These are phyloP conservation scores for Synanthedon andrenaeformis DNA, from an alignment of 2,888 invertebrate species.

Conservation along the genomic window DNA sequence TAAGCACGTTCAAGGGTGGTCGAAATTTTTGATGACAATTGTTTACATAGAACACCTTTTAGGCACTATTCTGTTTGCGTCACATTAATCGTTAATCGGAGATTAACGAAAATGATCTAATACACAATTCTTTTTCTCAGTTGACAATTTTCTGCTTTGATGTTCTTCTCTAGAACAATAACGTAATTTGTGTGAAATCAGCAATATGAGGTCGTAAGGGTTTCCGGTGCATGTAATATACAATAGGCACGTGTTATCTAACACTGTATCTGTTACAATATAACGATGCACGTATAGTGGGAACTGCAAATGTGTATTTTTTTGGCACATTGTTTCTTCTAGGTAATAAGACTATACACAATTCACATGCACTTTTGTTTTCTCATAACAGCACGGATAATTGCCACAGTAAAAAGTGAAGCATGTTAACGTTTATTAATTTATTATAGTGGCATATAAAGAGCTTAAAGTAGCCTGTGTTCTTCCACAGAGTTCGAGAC, in stretches of 20 bases:
- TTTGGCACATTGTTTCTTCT: not conserved
- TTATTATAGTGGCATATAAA: too few species aligned
- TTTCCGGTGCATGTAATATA: constrained; percentile 23
- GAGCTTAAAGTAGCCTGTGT: too few species aligned
- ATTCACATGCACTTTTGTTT: not conserved
- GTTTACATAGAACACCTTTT: too few species aligned
- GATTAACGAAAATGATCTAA: too few species aligned
- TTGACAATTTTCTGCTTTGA: too few species aligned
- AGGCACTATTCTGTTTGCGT: too few species aligned
- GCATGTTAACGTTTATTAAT: too few species aligned
- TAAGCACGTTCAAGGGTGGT: too few species aligned
- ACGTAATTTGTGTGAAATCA: constrained; percentile 6
- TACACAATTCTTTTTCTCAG: too few species aligned
- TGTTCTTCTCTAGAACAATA: not conserved
- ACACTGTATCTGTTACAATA: constrained; percentile 32
- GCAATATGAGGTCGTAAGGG: constrained; percentile 33
- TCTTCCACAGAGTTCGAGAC: too few species aligned
- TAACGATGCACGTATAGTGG: constrained; percentile 16
- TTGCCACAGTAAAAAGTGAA: not conserved
- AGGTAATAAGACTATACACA: not conserved
- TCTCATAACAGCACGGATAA: not conserved
- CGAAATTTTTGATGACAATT: too few species aligned
- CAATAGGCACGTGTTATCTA: constrained; percentile 22
- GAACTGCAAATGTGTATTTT: constrained; percentile 2
- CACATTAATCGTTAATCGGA: too few species aligned